Percentiles rank a stretch among this genome's conserved stretches.
phyloP scores from a whole-genome alignment of 1,140 invertebrate genomes.

The Macrotrachela quadricornifera region DNA sequence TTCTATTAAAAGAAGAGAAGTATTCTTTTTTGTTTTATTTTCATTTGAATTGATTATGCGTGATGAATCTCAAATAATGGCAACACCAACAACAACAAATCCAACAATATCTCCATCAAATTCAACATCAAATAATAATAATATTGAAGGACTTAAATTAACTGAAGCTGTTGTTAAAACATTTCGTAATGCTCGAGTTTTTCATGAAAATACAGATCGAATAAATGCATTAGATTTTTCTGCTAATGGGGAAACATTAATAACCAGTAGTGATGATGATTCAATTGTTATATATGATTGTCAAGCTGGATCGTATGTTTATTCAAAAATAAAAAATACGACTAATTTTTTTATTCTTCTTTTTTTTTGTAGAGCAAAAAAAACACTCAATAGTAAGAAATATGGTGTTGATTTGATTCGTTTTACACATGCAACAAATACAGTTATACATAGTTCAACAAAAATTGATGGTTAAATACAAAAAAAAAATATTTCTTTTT shows the following conservation, averaged over 20 bases:
- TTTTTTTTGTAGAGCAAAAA: no score
- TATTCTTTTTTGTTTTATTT: background rate
- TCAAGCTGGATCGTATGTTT: slow-evolving; percentile 62
- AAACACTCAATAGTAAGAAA: slow-evolving; percentile 66
- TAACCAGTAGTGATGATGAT: slow-evolving; percentile 95
- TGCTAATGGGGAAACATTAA: slow-evolving; percentile 71
- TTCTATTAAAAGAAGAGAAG: no score
- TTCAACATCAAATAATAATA: no score
- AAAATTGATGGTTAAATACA: slow-evolving; percentile 90
- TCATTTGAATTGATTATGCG: background rate
- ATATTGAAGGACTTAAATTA: slow-evolving; percentile 23
- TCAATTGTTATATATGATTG: slow-evolving; percentile 99
- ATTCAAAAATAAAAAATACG: background rate
- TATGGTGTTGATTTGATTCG: slow-evolving; percentile 96
- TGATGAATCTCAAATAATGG: slow-evolving; percentile 5
- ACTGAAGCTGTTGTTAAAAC: slow-evolving; percentile 66
- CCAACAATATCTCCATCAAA: background rate
- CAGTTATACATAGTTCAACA: slow-evolving; percentile 91
- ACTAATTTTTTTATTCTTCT: background rate
- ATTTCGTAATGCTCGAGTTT: slow-evolving; percentile 71
- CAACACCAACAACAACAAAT: background rate
- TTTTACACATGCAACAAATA: slow-evolving; percentile 91
- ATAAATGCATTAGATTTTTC: slow-evolving; percentile 96
- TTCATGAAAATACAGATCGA: slow-evolving; percentile 85
- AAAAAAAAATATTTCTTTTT: slow-evolving; percentile 16